Evolutionary conservation across 2,797 vertebrate species (phyloP), one percentile per base, ranked within the genome.

Genomic region (Catharus ustulatus): DNA sequence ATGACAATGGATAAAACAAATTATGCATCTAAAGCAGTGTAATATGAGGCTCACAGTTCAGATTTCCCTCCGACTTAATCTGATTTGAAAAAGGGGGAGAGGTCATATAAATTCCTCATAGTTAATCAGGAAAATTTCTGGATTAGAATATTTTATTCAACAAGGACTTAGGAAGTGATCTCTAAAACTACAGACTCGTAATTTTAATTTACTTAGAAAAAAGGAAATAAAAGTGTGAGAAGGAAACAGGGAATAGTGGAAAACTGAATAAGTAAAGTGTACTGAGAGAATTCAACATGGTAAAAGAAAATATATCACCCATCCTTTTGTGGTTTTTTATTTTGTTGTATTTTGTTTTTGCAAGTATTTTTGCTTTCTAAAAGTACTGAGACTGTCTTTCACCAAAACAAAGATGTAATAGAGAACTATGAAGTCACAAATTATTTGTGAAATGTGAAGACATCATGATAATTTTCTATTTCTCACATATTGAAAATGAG

Each of bases 1-100:
- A 58, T 7, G 5, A 3, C 16, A 75, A 42, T 26, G 11, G 21
- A 40, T 30, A 66, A 78, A 73, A 15, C 4, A 57, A 73, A 57
- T 14, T 4, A 34, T 49, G 6, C 38, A 24, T 29, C 34, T 49
- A 34, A 81, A 73, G 4, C 12, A 57, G 15, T 11, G 5, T 32
- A 74, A 54, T 13, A 23, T 13, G 6, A 58, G 7, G 10, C 5
- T 38, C 15, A 38, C 0, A 0, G 40, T 77, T 34, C 16, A 78
- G 21, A 68, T 64, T 71, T 55, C 11, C 7, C 11, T 51, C 13
- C 23, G 49, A 42, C 1, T 52, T 54, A 5, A 63, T 6, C 11
- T 43, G 17, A 61, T 73, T 48, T 66, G 34, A 18, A 69, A 61
- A 62, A 48, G 1, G 5, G 9, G 10, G 4, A 57, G 58, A 42